Conservation (phyloP, 2,797 vertebrate species). For the Hemitrygon akajei region DNA sequence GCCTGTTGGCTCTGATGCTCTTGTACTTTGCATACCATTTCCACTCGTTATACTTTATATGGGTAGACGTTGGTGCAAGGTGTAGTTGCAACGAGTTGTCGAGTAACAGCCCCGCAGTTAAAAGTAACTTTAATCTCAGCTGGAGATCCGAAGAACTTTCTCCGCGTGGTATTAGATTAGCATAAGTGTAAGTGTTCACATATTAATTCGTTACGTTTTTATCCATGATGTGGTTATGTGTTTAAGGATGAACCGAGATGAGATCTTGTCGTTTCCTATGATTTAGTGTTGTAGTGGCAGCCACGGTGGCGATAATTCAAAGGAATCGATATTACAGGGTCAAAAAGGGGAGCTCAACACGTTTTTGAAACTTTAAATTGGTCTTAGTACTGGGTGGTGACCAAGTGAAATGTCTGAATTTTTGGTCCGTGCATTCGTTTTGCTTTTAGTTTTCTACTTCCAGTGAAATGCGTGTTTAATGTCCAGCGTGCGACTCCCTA, state of each 20-base stretch:
- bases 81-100: background rate
- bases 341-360: background rate
- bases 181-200: background rate
- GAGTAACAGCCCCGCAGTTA: background rate
- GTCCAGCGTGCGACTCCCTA: background rate
- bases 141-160: background rate
- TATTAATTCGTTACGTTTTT: background rate
- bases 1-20: slow-evolving; percentile 17
- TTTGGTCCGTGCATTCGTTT: background rate
- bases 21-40: background rate
- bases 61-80: background rate
- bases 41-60: slow-evolving; percentile 24
- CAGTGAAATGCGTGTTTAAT: background rate
- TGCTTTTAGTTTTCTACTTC: background rate
- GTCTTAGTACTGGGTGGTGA: background rate
- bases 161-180: too few species aligned
- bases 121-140: background rate
- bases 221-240: background rate
- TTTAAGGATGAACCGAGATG: background rate
- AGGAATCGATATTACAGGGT: background rate
- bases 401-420: background rate
- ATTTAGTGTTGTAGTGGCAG: too few species aligned
- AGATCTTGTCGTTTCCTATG: background rate
- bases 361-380: background rate
- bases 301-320: background rate